phyloP scores from a whole-genome alignment of 2,113 vertebrate genomes.

The Heterocephalus glaber region DNA sequence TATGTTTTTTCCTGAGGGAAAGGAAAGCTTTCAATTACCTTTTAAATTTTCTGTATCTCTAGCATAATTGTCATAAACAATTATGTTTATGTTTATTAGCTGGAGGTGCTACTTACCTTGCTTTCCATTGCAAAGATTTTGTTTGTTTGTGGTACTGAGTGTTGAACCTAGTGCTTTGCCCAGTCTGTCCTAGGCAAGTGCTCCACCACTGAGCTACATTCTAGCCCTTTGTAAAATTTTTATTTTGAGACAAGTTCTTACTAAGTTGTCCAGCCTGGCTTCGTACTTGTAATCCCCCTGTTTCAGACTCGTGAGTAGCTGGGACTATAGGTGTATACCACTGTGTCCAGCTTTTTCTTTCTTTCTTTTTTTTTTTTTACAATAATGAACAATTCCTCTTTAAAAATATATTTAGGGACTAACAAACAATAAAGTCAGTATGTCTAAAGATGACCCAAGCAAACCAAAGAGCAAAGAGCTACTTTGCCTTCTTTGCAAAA shows the following conservation, averaged over 20 bases:
- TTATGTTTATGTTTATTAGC: constrained; percentile 42
- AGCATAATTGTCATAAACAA: neutral
- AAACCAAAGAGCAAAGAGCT: neutral
- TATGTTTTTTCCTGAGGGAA: neutral
- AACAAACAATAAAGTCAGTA: neutral
- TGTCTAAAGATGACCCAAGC: neutral
- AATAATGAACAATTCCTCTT: neutral
- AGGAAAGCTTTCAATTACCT: neutral
- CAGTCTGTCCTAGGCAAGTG: neutral
- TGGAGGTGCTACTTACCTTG: neutral
- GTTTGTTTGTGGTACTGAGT: neutral
- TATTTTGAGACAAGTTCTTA: neutral
- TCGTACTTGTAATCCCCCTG: neutral
- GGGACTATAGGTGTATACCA: neutral
- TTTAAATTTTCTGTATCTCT: neutral
- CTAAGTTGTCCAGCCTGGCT: neutral
- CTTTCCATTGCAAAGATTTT: neutral
- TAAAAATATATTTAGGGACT: neutral
- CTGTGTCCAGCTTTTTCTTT: neutral
- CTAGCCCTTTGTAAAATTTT: neutral
- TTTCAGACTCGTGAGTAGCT: neutral
- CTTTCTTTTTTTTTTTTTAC: neutral
- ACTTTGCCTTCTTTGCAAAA: neutral
- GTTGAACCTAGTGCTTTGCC: neutral
- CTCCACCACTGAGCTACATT: neutral